These are phyloP conservation scores for Charaxes varanes DNA, from an alignment of 1,140 invertebrate genomes.

Conservation along the genomic window DNA sequence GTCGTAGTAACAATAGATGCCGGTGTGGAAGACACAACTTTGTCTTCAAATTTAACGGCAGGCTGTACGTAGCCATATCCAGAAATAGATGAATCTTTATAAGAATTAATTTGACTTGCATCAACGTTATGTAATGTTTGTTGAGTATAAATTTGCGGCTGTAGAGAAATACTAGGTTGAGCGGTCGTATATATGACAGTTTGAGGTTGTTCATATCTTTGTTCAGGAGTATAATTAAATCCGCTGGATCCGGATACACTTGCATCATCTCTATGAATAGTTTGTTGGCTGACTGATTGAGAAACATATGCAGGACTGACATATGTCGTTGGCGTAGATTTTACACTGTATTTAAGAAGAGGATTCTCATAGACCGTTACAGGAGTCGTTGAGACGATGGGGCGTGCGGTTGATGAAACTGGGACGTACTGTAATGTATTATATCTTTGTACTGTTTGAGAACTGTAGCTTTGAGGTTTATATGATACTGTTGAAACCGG, in stretches of 20 bases:
- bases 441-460: conserved; percentile 21
- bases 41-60: conserved; percentile 14
- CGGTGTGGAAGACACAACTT: conserved; percentile 19
- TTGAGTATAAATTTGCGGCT: conserved; percentile 19
- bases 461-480: conserved; percentile 23
- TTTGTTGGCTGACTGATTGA: conserved; percentile 35
- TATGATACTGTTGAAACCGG: conserved; percentile 19
- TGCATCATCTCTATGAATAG: conserved; percentile 26
- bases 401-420: conserved; percentile 23
- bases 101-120: conserved; percentile 12
- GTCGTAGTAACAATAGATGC: conserved; percentile 24
- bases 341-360: conserved; percentile 40
- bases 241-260: conserved; percentile 21
- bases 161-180: conserved; percentile 13
- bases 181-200: conserved; percentile 9
- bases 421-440: conserved; percentile 18
- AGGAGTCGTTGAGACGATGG: conserved; percentile 26
- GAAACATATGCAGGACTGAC: conserved; percentile 26
- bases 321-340: conserved; percentile 30
- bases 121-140: conserved; percentile 21
- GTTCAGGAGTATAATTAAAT: too few species aligned
- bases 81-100: conserved; percentile 12
- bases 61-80: conserved; percentile 29
- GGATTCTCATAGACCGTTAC: conserved; percentile 49
- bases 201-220: conserved; percentile 34